Evolutionary conservation across 23 tunicate species (phyloP).

Genomic region (Aplidium turbinatum): DNA sequence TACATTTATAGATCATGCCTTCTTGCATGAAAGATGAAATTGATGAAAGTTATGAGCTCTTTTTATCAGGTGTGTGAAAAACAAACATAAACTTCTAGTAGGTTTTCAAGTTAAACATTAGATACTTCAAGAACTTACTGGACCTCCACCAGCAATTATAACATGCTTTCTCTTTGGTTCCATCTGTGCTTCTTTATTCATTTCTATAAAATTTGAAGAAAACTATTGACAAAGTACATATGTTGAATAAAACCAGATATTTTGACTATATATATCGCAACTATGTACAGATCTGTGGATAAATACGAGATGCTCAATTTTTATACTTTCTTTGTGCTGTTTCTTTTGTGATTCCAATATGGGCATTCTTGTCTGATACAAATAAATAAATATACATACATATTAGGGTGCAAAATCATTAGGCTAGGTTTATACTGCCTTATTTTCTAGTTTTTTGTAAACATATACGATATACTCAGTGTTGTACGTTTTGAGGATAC

Average conservation of each 20-base stretch:
- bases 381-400: no score
- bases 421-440: no score
- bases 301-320: no score
- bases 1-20: no score
- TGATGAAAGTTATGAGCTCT: neutral
- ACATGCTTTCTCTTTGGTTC: constrained; percentile 21
- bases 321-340: no score
- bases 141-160: constrained; percentile 50
- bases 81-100: neutral
- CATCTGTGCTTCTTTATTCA: neutral
- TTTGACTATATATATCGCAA: no score
- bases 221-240: neutral
- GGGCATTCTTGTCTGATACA: no score
- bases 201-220: neutral
- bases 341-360: no score
- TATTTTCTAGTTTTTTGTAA: neutral
- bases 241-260: no score
- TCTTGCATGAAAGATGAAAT: no score
- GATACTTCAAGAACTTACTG: constrained; percentile 22
- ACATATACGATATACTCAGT: neutral
- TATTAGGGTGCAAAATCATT: no score
- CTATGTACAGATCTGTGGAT: no score
- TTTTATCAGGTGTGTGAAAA: neutral
- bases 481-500: neutral
- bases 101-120: neutral